Conservation (phyloP, 2,888 invertebrate species). For the Frankliniella intonsa region DNA sequence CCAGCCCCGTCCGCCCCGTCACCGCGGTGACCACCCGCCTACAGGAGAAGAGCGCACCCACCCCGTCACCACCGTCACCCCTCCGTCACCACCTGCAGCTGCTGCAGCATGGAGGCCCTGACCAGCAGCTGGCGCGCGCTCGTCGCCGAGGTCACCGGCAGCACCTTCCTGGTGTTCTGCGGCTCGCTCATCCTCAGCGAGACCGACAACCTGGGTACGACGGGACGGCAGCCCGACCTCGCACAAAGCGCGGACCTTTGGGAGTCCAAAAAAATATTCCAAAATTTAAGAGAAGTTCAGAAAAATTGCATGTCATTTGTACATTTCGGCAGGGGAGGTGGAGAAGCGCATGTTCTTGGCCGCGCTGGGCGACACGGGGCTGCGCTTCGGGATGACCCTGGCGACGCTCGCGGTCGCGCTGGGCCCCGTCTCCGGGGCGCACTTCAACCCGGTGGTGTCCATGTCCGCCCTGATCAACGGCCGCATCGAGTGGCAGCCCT, state of each 20-base stretch:
- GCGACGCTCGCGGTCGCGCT: not conserved
- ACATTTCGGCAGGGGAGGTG: not conserved
- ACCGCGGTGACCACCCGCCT: too few species aligned
- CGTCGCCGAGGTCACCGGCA: not conserved
- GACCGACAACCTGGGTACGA: not conserved
- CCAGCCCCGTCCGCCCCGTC: too few species aligned
- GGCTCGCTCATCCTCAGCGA: not conserved
- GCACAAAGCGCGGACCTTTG: too few species aligned
- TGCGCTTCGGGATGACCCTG: slow-evolving; percentile 4
- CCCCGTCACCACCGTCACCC: too few species aligned
- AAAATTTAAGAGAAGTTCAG: too few species aligned
- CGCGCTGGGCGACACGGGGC: not conserved
- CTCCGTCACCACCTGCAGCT: too few species aligned
- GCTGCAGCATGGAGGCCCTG: not conserved
- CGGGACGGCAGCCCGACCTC: too few species aligned
- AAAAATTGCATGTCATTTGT: not conserved
- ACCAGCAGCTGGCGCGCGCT: not conserved
- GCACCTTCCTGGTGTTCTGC: not conserved
- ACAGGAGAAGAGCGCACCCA: too few species aligned
- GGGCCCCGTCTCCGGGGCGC: slow-evolving; percentile 1
- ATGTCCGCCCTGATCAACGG: slow-evolving; percentile 4
- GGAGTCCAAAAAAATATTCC: too few species aligned
- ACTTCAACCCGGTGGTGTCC: slow-evolving; percentile 14
- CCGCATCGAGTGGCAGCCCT: slow-evolving; percentile 16
- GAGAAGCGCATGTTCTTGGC: not conserved